phyloP scores from a whole-genome alignment of 2,888 invertebrate genomes.

The Lumbricus terrestris region DNA sequence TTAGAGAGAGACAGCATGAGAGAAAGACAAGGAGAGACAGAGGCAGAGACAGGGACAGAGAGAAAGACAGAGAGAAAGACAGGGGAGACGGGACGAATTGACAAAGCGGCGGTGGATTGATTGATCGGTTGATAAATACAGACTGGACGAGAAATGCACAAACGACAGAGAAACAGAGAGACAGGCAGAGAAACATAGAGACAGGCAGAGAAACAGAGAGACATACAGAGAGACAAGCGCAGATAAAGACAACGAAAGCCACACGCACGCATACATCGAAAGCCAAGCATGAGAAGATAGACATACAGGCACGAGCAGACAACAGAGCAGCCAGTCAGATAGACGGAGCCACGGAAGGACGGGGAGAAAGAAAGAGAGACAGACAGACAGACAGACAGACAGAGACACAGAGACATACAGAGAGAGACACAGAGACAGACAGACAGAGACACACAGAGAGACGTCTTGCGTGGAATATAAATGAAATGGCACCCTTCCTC shows the following conservation, averaged over 20 bases:
- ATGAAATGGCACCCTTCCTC: neutral
- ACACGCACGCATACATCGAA: neutral
- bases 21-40: neutral
- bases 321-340: no score
- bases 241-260: neutral
- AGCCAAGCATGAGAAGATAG: neutral
- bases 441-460: neutral
- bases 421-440: neutral
- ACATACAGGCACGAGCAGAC: neutral
- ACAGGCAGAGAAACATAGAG: neutral
- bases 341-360: no score
- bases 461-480: neutral
- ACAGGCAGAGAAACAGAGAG: neutral
- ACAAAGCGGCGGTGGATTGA: neutral
- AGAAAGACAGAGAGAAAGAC: neutral
- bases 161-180: neutral
- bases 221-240: rapidly evolving
- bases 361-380: neutral
- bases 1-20: neutral
- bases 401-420: neutral
- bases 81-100: neutral
- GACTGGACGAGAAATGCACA: neutral
- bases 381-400: no score
- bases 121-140: conserved; percentile 3
- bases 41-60: neutral